Conservation (phyloP, 2,797 vertebrate species). For the Myotis pilosus region DNA sequence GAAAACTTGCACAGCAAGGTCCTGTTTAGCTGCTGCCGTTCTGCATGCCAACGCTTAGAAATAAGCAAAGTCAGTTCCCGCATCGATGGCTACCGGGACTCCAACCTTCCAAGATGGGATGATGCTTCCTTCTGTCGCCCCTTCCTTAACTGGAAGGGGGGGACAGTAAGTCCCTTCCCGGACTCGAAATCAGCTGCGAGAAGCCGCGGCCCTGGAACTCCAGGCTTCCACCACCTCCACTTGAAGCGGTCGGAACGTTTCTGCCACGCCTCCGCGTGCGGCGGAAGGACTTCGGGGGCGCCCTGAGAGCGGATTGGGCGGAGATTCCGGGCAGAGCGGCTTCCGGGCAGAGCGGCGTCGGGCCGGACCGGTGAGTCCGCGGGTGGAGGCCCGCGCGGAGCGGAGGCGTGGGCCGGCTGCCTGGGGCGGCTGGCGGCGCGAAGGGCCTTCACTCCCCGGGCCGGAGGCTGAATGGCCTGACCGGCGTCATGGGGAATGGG, state of each 20-base stretch:
- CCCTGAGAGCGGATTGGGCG: fast-evolving
- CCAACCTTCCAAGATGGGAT: neutral
- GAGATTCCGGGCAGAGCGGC: constrained; percentile 12
- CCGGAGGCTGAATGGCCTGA: no score
- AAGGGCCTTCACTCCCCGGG: neutral
- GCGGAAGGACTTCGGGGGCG: neutral
- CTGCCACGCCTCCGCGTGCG: fast-evolving
- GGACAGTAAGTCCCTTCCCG: fast-evolving
- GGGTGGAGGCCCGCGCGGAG: fast-evolving
- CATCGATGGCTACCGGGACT: no score
- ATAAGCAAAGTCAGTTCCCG: neutral
- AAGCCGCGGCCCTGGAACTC: fast-evolving
- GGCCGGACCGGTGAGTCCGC: fast-evolving
- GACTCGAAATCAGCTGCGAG: fast-evolving
- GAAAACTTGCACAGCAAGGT: neutral
- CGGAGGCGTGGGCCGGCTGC: fast-evolving
- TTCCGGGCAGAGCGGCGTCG: fast-evolving
- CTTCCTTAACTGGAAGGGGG: fast-evolving
- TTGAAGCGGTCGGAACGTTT: constrained; percentile 49
- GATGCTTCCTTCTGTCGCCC: neutral
- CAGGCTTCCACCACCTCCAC: fast-evolving
- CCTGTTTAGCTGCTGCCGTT: neutral
- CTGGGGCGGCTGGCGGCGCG: fast-evolving
- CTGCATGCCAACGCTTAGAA: neutral
- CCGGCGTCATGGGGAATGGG: fast-evolving